Conservation (phyloP, 1,140 invertebrate genomes). For the Papilio polyxenes region DNA sequence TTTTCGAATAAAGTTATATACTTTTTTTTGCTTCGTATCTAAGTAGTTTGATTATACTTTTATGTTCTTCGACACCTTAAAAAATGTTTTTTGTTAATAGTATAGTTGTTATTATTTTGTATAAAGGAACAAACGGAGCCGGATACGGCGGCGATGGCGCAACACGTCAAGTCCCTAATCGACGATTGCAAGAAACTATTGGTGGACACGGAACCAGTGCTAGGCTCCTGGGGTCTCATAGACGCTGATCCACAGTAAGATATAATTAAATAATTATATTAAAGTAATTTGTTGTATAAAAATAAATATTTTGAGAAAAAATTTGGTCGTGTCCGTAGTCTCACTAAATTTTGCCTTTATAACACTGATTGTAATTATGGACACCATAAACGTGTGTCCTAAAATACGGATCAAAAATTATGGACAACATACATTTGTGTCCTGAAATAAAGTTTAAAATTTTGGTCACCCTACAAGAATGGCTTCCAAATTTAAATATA, state of each 20-base stretch:
- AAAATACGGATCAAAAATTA: too few species aligned
- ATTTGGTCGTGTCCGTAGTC: too few species aligned
- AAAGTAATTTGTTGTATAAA: too few species aligned
- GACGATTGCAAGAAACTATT: conserved; percentile 97
- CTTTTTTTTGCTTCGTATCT: too few species aligned
- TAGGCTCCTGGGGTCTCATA: conserved; percentile 96
- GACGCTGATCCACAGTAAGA: conserved; percentile 93
- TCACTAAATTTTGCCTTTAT: background rate
- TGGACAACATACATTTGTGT: too few species aligned
- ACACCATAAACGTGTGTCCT: too few species aligned
- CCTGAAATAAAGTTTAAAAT: background rate
- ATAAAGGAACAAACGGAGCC: conserved; percentile 60
- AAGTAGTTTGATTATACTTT: too few species aligned
- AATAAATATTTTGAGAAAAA: too few species aligned
- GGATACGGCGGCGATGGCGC: conserved; percentile 81
- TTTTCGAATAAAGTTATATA: too few species aligned
- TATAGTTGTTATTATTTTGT: background rate
- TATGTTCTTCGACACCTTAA: too few species aligned
- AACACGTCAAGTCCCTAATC: conserved; percentile 94
- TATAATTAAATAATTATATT: conserved; percentile 40
- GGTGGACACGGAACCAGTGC: conserved; percentile 91
- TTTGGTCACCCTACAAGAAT: background rate
- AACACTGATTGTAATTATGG: background rate
- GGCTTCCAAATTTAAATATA: too few species aligned
- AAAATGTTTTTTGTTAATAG: too few species aligned